phyloP scores from a whole-genome alignment of 1,140 invertebrate species.

The Zaprionus kolodkinae region DNA sequence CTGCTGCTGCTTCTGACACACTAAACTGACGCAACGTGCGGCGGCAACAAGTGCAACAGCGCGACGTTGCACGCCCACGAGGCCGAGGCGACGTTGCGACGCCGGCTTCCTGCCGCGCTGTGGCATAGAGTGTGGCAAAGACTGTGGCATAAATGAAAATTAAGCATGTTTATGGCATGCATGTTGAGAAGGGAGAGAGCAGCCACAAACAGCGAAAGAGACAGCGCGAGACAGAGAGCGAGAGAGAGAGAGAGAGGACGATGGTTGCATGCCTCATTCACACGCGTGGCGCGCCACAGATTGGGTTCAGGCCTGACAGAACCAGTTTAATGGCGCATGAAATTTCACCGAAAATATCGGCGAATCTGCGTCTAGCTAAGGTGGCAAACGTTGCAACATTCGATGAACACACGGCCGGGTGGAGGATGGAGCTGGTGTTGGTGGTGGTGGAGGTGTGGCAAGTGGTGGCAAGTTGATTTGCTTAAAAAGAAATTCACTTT shows the following conservation, averaged over 20 bases:
- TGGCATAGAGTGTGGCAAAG: conserved; percentile 42
- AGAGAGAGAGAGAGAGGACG: conserved; percentile 21
- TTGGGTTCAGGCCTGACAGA: conserved; percentile 52
- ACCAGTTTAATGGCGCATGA: conserved; percentile 81
- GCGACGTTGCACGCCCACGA: conserved; percentile 51
- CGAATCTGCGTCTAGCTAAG: conserved; percentile 66
- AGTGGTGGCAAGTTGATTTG: conserved; percentile 73
- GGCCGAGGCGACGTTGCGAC: conserved; percentile 3
- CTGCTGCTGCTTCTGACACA: conserved; percentile 73
- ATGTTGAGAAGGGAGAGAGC: conserved; percentile 16
- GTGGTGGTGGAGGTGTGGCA: conserved; percentile 41
- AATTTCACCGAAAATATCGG: conserved; percentile 76
- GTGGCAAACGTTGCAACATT: conserved; percentile 43
- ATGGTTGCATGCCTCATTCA: conserved; percentile 58
- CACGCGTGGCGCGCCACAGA: conserved; percentile 41
- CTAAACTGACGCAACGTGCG: conserved; percentile 80
- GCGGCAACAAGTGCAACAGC: conserved; percentile 43
- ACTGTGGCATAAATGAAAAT: conserved; percentile 68
- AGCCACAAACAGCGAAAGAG: neutral
- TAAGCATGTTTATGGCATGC: conserved; percentile 57
- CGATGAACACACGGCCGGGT: neutral
- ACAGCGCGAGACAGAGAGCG: neutral
- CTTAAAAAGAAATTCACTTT: conserved; percentile 82
- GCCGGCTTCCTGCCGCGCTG: conserved; percentile 55
- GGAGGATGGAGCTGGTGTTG: too few species aligned